Conservation (phyloP, 2,888 invertebrate genomes). For the Chorisops tibialis region DNA sequence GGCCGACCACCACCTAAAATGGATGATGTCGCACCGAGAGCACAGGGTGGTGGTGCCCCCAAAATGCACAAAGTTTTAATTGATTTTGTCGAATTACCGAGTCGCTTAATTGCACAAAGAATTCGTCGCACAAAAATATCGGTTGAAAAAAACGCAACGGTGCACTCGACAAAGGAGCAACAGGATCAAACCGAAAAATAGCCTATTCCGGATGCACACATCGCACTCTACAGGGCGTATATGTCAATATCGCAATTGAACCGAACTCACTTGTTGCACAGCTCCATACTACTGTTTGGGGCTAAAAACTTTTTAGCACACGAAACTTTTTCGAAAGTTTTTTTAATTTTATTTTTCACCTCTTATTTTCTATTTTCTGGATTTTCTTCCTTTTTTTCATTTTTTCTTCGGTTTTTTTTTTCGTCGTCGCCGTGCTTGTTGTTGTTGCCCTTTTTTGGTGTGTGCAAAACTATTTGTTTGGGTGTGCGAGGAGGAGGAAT, state of each 20-base stretch:
- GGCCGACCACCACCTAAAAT: conserved; percentile 1
- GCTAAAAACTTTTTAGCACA: conserved; percentile 48
- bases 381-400: conserved; percentile 34
- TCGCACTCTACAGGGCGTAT: conserved; percentile 26
- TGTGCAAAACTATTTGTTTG: conserved; percentile 41
- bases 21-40: too few species aligned
- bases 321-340: conserved; percentile 51
- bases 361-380: conserved; percentile 40
- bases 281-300: conserved; percentile 42
- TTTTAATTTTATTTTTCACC: conserved; percentile 29
- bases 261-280: conserved; percentile 55
- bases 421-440: conserved; percentile 25
- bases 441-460: conserved; percentile 30
- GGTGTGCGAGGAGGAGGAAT: conserved; percentile 28
- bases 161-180: too few species aligned
- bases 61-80: too few species aligned
- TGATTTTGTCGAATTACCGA: too few species aligned
- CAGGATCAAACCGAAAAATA: too few species aligned
- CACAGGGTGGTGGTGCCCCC: too few species aligned
- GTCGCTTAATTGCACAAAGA: too few species aligned
- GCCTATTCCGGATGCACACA: neutral
- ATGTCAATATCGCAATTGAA: conserved; percentile 44
- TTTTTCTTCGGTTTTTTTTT: conserved; percentile 27
- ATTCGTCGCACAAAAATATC: too few species aligned
- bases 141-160: too few species aligned